phyloP scores from a whole-genome alignment of 2,113 vertebrate genomes.

The Boleophthalmus pectinirostris region DNA sequence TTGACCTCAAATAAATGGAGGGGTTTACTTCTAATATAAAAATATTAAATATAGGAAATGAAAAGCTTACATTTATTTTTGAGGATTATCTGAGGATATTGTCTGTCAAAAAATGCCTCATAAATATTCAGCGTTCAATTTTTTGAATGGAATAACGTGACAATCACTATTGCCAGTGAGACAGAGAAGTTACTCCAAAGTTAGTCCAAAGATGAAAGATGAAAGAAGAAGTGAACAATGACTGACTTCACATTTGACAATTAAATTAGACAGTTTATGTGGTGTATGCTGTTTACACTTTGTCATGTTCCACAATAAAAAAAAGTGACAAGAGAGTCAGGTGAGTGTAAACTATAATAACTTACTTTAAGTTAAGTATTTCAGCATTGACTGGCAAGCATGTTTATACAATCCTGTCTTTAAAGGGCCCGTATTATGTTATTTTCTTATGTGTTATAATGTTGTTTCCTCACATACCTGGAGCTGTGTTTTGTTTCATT shows the following conservation, averaged over 20 bases:
- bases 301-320: too few relatives aligned
- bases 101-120: not conserved
- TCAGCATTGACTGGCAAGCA: too few relatives aligned
- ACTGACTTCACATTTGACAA: not conserved
- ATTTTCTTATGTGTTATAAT: too few relatives aligned
- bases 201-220: too few relatives aligned
- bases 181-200: not conserved
- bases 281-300: too few relatives aligned
- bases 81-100: not conserved
- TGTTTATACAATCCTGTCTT: too few relatives aligned
- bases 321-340: not conserved
- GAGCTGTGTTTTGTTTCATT: too few relatives aligned
- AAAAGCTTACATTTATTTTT: not conserved
- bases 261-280: not conserved
- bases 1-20: not conserved
- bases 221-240: not conserved
- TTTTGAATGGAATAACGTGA: too few relatives aligned
- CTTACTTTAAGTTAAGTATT: too few relatives aligned
- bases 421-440: too few relatives aligned
- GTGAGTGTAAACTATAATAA: not conserved
- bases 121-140: too few relatives aligned
- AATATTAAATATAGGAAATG: not conserved
- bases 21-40: not conserved
- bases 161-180: not conserved
- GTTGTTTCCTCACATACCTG: too few relatives aligned